Evolutionary conservation across 1,140 invertebrate species (phyloP), one percentile per base, ranked within the genome.

Genomic region (Periplaneta americana): DNA sequence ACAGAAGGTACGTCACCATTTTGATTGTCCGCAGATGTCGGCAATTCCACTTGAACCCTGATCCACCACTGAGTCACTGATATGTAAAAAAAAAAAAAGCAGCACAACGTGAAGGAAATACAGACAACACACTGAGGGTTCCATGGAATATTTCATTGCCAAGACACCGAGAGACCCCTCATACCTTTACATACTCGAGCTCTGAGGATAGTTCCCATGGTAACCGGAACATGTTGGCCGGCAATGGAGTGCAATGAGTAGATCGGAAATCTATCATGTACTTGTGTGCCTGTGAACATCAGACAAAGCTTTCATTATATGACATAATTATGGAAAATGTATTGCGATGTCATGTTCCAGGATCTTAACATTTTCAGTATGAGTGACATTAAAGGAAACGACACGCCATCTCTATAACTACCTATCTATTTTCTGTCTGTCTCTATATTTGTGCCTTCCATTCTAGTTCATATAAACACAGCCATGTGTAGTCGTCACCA

Each of bases 201-300:
- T 81, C 35, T 78, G 75, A 77, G 11, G 75, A 31, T 36, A 77
- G 8, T 28, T 81, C 81, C 81, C 81, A 81, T 33, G 94, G 94
- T 85, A 91, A 85, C 83, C 91, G 89, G 86, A 97, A 96, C 84
- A 92, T 91, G 81, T 92, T 90, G 9, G 88, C 84, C 2, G 95
- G 93, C 80, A 98, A 88, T 34, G 94, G 95, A 22, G 92, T 93
- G 89, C 97, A 98, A 88, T 99, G 97, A 15, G 94, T 94, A 0
- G 96, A 94, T 84, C 94, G 92, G 85, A 93, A 97, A 88, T 99
- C 96, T 82, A 93, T 92, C 91, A 98, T 92, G 88, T 98, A 94
- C 86, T 95, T 94, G 33, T 89, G 90, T 76, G 94, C 91, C 93
- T 95, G 85, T 83, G 91, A 90, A 75, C n/a, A 79, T 81, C 81